phyloP scores from a whole-genome alignment of 1,140 invertebrate genomes.

The Aphis craccivora region DNA sequence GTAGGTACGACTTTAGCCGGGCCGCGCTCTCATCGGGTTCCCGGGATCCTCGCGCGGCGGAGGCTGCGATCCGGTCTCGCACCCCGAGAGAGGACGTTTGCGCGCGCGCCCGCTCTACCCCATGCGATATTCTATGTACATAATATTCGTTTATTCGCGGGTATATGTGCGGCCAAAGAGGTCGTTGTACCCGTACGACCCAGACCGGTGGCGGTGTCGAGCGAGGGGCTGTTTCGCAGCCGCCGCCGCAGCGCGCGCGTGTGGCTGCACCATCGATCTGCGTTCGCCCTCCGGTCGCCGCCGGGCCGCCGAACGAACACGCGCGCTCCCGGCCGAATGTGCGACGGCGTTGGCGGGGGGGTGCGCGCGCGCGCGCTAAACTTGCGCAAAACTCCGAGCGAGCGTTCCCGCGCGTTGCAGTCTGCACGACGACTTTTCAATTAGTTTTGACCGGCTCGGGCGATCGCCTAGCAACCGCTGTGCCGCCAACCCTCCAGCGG shows the following conservation, averaged over 20 bases:
- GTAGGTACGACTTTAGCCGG: constrained; percentile 48
- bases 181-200: constrained; percentile 55
- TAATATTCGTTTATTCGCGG: no score
- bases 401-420: constrained; percentile 26
- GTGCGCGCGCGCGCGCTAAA: not conserved
- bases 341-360: no score
- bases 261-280: constrained; percentile 57
- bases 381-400: constrained; percentile 9
- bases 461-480: constrained; percentile 43
- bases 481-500: not conserved
- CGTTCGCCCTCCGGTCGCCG: not conserved
- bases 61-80: not conserved
- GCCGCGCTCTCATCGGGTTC: constrained; percentile 38
- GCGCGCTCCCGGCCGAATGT: not conserved
- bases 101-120: not conserved
- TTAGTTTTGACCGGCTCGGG: constrained; percentile 40
- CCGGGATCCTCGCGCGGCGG: constrained; percentile 22
- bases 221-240: not conserved
- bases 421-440: constrained; percentile 56
- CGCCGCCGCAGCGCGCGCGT: not conserved
- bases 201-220: constrained; percentile 34
- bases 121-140: no score
- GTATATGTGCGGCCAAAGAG: constrained; percentile 20
- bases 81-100: not conserved
- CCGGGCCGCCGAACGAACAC: constrained; percentile 34